These are phyloP conservation scores for Anoplius nigerrimus DNA, from an alignment of 2,888 invertebrate species.

Conservation along the genomic window DNA sequence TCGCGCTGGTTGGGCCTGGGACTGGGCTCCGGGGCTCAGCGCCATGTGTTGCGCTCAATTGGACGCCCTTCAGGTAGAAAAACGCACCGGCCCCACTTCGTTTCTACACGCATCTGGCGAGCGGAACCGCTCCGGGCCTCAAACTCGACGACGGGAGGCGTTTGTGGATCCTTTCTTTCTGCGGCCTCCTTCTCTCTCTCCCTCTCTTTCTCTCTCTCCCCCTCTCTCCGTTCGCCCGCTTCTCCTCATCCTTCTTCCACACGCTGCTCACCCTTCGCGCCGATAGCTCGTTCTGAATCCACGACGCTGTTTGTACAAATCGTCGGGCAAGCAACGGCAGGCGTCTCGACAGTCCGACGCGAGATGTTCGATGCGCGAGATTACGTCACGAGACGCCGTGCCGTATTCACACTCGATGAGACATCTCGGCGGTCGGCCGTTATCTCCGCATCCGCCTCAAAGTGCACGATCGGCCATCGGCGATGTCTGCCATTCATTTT, in stretches of 20 bases:
- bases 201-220: neutral
- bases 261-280: neutral
- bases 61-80: constrained; percentile 67
- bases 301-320: neutral
- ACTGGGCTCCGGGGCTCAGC: constrained; percentile 32
- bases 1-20: constrained; percentile 6
- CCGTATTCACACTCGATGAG: too few species aligned
- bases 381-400: too few species aligned
- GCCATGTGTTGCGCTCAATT: constrained; percentile 66
- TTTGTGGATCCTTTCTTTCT: neutral
- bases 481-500: too few species aligned
- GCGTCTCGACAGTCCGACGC: neutral
- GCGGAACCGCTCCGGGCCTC: constrained; percentile 54
- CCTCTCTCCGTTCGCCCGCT: constrained; percentile 3
- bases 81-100: constrained; percentile 47
- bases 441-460: too few species aligned
- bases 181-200: too few species aligned
- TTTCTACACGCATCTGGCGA: constrained; percentile 65
- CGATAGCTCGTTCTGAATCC: neutral
- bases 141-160: constrained; percentile 20
- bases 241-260: neutral
- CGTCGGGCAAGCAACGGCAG: neutral
- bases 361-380: too few species aligned
- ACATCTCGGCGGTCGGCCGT: too few species aligned
- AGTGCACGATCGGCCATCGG: too few species aligned